These are phyloP conservation scores for Aphrophora alni DNA, from an alignment of 2,888 invertebrate species.

Conservation along the genomic window DNA sequence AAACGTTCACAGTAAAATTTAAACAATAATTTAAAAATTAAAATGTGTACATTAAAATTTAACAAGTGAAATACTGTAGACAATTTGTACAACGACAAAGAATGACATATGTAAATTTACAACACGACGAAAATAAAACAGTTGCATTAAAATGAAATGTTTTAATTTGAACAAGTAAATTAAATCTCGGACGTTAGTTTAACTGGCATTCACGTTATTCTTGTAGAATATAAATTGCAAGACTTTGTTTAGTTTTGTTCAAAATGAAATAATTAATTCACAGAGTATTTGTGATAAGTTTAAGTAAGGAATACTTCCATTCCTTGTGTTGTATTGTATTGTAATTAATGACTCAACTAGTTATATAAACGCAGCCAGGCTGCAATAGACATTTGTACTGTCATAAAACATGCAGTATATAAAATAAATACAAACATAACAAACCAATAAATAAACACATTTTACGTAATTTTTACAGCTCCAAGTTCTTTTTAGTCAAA, in stretches of 20 bases:
- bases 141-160: not conserved
- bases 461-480: too few relatives aligned
- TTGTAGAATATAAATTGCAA: not conserved
- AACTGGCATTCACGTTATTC: not conserved
- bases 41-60: not conserved
- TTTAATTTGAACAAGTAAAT: not conserved
- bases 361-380: too few relatives aligned
- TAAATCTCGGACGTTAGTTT: not conserved
- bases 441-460: too few relatives aligned
- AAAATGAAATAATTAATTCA: too few relatives aligned
- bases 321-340: too few relatives aligned
- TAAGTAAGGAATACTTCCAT: too few relatives aligned
- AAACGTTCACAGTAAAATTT: not conserved
- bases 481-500: too few relatives aligned
- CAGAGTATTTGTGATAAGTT: too few relatives aligned
- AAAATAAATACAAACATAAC: too few relatives aligned
- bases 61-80: not conserved
- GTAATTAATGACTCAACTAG: too few relatives aligned
- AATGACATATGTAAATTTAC: not conserved
- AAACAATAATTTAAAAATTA: not conserved
- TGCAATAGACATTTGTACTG: too few relatives aligned
- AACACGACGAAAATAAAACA: not conserved
- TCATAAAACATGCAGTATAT: too few relatives aligned
- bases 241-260: not conserved
- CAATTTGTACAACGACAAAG: not conserved